Base-by-base conservation (phyloP, 37 sponge, comb jelly and placozoan genomes). In the Trichoplax adhaerens region DNA sequence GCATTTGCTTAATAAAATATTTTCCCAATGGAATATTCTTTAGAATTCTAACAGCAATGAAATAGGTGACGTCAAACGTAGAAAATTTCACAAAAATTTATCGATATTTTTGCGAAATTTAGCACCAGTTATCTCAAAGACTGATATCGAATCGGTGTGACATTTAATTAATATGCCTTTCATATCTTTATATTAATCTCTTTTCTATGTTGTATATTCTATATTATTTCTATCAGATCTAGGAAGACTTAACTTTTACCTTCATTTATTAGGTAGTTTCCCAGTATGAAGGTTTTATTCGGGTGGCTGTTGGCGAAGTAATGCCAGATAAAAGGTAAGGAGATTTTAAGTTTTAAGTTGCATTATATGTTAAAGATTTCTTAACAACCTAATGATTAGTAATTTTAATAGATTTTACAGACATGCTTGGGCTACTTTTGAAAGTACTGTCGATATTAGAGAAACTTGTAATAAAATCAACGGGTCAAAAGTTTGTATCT, bases 351-450 rank as follows among this genome's bases (percentile, higher is more conserved):
- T 8, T 58, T 64, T 72, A 68, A n/a, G 51, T 54, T 3, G 2
- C 1, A 3, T 29, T 29, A 29, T 29, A 29, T 29, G 29, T 29
- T 29, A 29, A 29, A 0, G 29, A 29, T 29, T 29, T 29, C 29
- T 29, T 29, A 29, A 29, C 29, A 29, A 29, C 29, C 29, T 29
- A 29, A 29, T 29, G 29, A 29, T 29, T 29, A 29, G 0, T 29
- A 29, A 29, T 29, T 29, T 29, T 29, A 29, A 29, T 29, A 92
- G 93, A 64, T 93, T 83, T 79, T 83, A 88, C 72, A 72, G 90
- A 47, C 75, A 90, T 51, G 90, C 88, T 1, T 93, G 94, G 94
- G 83, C 86, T n/a, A 93, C 94, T 1, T 93, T 80, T 64, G 66
- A 77, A 2, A 54, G 77, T 58, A 75, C 76, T 12, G 79, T 80